Evolutionary conservation across 1,140 invertebrate species (phyloP).

Genomic region (Colletes latitarsis): DNA sequence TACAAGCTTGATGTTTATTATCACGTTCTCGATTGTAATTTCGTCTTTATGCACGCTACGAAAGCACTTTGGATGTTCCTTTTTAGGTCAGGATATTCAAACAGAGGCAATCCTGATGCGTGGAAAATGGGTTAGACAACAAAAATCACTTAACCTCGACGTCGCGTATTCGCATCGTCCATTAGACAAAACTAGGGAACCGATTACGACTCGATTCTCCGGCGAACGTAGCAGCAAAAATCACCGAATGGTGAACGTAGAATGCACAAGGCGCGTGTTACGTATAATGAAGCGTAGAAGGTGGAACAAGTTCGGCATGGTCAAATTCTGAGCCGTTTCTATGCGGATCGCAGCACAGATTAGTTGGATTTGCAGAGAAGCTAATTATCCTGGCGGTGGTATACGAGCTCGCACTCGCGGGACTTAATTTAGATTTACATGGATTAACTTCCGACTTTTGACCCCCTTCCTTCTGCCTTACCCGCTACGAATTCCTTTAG

Average conservation of each 20-base stretch:
- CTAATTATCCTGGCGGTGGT: conserved; percentile 43
- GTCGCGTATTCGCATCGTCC: too few species aligned
- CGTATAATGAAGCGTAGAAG: conserved; percentile 20
- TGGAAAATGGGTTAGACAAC: too few species aligned
- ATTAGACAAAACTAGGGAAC: not conserved
- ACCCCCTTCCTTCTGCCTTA: not conserved
- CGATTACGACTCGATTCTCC: not conserved
- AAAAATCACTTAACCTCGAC: too few species aligned
- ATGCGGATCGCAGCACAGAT: conserved; percentile 38
- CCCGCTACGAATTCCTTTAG: conserved; percentile 28
- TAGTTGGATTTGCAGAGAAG: conserved; percentile 48
- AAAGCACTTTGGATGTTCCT: too few species aligned
- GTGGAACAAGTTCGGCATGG: conserved; percentile 34
- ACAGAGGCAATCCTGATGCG: too few species aligned
- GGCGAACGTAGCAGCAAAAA: too few species aligned
- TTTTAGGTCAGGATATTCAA: too few species aligned
- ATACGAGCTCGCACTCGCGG: conserved; percentile 39
- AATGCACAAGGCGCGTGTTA: not conserved
- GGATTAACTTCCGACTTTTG: conserved; percentile 40
- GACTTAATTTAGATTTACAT: conserved; percentile 54
- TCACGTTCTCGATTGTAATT: too few species aligned
- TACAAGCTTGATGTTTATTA: too few species aligned
- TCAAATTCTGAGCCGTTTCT: conserved; percentile 41
- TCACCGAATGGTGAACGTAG: not conserved
- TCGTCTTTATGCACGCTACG: too few species aligned